Evolutionary conservation across 2,113 vertebrate species (phyloP).

Genomic region (Ifrita kowaldi): DNA sequence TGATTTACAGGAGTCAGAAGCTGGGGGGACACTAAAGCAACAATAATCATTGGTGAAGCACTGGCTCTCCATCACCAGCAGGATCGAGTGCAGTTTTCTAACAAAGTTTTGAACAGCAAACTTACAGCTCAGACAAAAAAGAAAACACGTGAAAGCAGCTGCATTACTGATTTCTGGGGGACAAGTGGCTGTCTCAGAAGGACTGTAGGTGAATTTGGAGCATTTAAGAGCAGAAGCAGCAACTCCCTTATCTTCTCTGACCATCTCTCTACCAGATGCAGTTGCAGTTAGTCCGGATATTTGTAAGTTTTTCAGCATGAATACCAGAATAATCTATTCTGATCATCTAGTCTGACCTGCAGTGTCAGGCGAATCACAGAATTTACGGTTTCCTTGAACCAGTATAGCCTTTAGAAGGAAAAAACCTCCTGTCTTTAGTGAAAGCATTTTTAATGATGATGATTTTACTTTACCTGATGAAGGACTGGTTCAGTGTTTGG

Average conservation of each 20-base stretch:
- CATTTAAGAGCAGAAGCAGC: neutral
- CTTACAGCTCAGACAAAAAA: neutral
- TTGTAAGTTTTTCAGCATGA: neutral
- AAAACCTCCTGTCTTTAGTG: neutral
- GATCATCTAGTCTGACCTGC: neutral
- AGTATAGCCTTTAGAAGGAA: neutral
- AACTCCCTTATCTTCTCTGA: neutral
- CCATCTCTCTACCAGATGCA: neutral
- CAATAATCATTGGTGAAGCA: neutral
- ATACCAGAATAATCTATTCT: neutral
- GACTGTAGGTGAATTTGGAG: rapidly evolving
- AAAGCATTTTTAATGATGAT: neutral
- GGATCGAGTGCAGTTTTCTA: neutral
- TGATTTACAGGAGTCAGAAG: neutral
- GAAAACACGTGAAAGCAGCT: neutral
- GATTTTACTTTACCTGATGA: neutral
- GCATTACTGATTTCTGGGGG: neutral
- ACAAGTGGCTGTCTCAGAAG: neutral
- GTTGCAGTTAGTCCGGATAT: neutral
- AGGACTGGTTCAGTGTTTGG: neutral
- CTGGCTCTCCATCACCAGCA: neutral
- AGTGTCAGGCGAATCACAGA: neutral
- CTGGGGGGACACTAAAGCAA: neutral
- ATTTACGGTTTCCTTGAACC: neutral
- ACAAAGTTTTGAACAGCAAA: neutral